Percentiles rank a stretch among this genome's conserved stretches.
These are phyloP conservation scores for Brachionichthys hirsutus DNA, from an alignment of 2,113 vertebrate species.

Conservation along the genomic window DNA sequence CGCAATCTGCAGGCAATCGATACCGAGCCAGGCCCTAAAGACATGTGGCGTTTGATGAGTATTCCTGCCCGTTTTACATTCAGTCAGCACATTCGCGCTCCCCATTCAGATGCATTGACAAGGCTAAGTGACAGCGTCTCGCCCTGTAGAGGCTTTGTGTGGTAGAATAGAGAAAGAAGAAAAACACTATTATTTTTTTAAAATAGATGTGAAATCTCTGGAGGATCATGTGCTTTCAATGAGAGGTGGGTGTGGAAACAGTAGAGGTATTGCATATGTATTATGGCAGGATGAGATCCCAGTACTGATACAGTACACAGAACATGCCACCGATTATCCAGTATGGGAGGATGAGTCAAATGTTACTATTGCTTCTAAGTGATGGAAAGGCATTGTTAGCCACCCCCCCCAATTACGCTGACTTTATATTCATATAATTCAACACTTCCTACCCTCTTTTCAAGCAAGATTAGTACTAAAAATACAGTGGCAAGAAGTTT, in stretches of 20 bases:
- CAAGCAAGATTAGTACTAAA: conserved; percentile 73
- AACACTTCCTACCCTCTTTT: conserved; percentile 58
- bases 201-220: conserved; percentile 77
- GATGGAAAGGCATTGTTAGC: conserved; percentile 53
- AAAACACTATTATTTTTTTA: conserved; percentile 71
- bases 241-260: conserved; percentile 71
- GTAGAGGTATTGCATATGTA: conserved; percentile 61
- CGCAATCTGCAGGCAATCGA: conserved; percentile 78
- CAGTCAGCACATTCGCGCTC: conserved; percentile 74
- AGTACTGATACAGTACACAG: conserved; percentile 62
- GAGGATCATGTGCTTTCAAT: conserved; percentile 72
- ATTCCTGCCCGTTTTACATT: conserved; percentile 70
- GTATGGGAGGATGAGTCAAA: conserved; percentile 71
- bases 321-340: conserved; percentile 68
- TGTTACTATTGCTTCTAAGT: conserved; percentile 59
- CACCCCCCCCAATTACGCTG: conserved; percentile 49
- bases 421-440: conserved; percentile 56
- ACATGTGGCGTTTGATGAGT: conserved; percentile 72
- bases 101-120: conserved; percentile 69
- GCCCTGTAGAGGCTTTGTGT: conserved; percentile 60
- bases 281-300: conserved; percentile 67
- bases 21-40: conserved; percentile 75
- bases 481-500: conserved; percentile 66
- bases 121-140: conserved; percentile 73
- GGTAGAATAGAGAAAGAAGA: conserved; percentile 59